Conservation (phyloP, 2,797 vertebrate genomes). For the Apogon talboti region DNA sequence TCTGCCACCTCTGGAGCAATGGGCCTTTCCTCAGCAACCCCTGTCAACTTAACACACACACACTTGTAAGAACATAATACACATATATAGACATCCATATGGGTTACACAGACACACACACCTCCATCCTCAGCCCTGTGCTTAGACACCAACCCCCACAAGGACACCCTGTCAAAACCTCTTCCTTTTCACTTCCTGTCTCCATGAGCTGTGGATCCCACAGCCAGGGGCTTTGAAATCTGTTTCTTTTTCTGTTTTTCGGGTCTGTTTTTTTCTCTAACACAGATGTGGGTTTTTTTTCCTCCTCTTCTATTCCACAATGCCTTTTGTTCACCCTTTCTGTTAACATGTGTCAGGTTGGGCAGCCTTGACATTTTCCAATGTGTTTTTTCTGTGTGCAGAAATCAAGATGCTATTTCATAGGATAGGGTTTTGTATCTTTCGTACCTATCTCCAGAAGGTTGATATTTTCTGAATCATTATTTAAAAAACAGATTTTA, state of each 20-base stretch:
- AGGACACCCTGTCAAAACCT: slow-evolving; percentile 86
- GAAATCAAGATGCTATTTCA: slow-evolving; percentile 68
- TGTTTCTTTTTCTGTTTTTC: slow-evolving; percentile 67
- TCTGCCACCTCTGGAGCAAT: slow-evolving; percentile 77
- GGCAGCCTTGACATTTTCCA: slow-evolving; percentile 81
- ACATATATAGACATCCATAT: slow-evolving; percentile 75
- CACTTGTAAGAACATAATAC: slow-evolving; percentile 58
- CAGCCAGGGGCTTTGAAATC: slow-evolving; percentile 78
- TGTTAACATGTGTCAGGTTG: slow-evolving; percentile 75
- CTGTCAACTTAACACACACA: slow-evolving; percentile 72
- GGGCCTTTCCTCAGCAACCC: slow-evolving; percentile 76
- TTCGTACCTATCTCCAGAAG: slow-evolving; percentile 30
- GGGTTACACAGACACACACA: slow-evolving; percentile 61
- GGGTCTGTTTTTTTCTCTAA: slow-evolving; percentile 49
- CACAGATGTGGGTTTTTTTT: slow-evolving; percentile 76
- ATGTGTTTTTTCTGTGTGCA: slow-evolving; percentile 59
- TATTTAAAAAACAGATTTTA: slow-evolving; percentile 36
- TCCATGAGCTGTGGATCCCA: slow-evolving; percentile 72
- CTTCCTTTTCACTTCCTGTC: slow-evolving; percentile 83
- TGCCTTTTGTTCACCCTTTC: slow-evolving; percentile 78
- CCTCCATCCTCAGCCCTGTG: slow-evolving; percentile 76
- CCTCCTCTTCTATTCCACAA: slow-evolving; percentile 63
- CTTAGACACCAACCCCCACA: slow-evolving; percentile 81
- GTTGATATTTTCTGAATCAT: slow-evolving; percentile 52
- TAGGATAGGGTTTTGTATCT: slow-evolving; percentile 49